phyloP scores from a whole-genome alignment of 2,113 vertebrate species.

The Axis porcinus region DNA sequence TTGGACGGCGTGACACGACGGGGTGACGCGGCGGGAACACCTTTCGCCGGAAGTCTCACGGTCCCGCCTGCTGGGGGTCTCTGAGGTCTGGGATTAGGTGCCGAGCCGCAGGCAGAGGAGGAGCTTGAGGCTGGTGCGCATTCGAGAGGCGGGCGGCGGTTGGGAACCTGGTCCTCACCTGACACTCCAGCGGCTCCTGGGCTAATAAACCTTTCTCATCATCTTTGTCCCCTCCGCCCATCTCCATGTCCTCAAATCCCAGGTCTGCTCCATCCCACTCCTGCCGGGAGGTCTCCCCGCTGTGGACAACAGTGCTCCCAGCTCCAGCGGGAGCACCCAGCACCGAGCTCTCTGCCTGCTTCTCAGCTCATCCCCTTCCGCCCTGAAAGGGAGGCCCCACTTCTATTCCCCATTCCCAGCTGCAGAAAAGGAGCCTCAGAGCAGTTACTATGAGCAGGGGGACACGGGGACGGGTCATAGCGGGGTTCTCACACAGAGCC shows the following conservation, averaged over 20 bases:
- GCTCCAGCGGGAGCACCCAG: not conserved
- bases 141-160: accelerated
- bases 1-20: not conserved
- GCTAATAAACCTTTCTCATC: not conserved
- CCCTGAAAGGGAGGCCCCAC: not conserved
- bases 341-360: accelerated
- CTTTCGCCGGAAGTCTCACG: not conserved
- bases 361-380: not conserved
- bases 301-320: not conserved
- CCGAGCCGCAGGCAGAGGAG: not conserved
- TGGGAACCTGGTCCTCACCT: accelerated
- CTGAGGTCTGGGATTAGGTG: not conserved
- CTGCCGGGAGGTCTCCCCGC: not conserved
- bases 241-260: not conserved
- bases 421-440: not conserved
- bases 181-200: accelerated
- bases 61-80: accelerated
- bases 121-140: not conserved
- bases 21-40: accelerated
- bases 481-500: not conserved
- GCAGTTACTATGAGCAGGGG: not conserved
- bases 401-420: not conserved
- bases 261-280: not conserved
- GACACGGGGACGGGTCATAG: accelerated
- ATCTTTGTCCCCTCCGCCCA: not conserved